These are phyloP conservation scores for rabbit (Oryctolagus cuniculus) DNA, from an alignment of 2,113 vertebrate species.

Conservation along the genomic window mOryCun1.1 NC_091432.1:134889501-134890000, in stretches of 20 bases:
- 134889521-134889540: constrained; percentile 46
- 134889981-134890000: neutral
- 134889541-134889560: constrained; percentile 29
- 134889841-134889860: constrained; percentile 31
- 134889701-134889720: constrained; percentile 6
- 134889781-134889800: neutral
- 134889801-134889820: constrained; percentile 37
- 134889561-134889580: constrained; percentile 18
- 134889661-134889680: neutral
- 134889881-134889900: neutral
- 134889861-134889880: constrained; percentile 42
- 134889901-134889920: neutral
- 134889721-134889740: neutral
- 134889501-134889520: neutral
- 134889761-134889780: neutral
- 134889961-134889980: neutral
- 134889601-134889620: neutral
- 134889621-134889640: constrained; percentile 6
- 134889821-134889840: constrained; percentile 26
- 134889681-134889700: neutral
- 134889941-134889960: neutral
- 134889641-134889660: neutral
- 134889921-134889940: neutral
- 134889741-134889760: neutral
- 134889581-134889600: constrained; percentile 41